Evolutionary conservation across 2,888 invertebrate genomes (phyloP), one percentile per base, ranked within the genome.

Genomic region (Chrysina gloriosa): DNA sequence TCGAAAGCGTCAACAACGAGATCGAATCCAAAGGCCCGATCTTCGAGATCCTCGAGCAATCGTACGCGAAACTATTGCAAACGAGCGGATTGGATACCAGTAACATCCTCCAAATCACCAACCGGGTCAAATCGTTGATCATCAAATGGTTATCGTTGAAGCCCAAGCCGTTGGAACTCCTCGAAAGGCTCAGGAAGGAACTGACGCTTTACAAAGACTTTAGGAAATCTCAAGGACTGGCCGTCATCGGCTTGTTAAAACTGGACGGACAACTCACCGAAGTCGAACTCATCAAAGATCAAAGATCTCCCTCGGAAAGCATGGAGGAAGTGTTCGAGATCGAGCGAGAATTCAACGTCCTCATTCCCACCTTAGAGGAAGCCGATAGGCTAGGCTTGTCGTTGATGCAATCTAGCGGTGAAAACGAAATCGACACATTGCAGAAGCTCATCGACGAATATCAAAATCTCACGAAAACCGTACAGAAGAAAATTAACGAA

Each of bases 261-360:
- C 86, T 92, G 0, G 92, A 94, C 75, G 90, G 91, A 0, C 85
- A 89, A 34, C 82, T 95, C 11, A 92, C 92, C 0, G 87, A 92
- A 66, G 82, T 92, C 2, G 86, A 92, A 75, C 89, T 68, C 14
- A 25, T 39, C 3, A 64, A 50, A 21, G 47, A 63, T 19, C 54
- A 67, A 16, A 14, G 16, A 14, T 16, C 23, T 3, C 27, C 54
- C 16, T 16, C 48, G 14, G 25, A 36, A 9, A 34, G 21, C 5
- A 7, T 69, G 14, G 29, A 58, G 3, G 52, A 48, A 6, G 21
- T 85, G 21, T 78, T 84, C 66, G 78, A 83, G 1, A 80, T 90
- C 42, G 89, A 90, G 74, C 79, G 82, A n/a, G 86, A 88, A 74
- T 78, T 90, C 2, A 81, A 84, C n/a, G 81, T 83, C 0, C 85